These are phyloP conservation scores for Dendrocincla fuliginosa DNA, from an alignment of 2,797 vertebrate genomes.

Conservation along the genomic window DNA sequence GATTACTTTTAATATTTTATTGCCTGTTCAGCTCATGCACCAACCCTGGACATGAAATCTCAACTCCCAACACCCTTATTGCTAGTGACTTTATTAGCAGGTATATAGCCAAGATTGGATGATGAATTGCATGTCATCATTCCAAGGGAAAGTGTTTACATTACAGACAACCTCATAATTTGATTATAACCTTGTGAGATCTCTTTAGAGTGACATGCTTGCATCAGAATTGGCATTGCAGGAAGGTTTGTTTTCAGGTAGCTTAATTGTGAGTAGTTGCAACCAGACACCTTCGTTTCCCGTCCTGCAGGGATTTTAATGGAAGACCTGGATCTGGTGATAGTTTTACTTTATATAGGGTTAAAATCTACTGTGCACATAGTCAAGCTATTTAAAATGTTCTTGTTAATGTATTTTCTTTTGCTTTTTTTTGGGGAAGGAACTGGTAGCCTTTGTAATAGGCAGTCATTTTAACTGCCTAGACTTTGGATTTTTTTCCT, in stretches of 20 bases:
- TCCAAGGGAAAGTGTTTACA: neutral
- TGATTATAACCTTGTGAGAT: neutral
- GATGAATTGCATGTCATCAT: neutral
- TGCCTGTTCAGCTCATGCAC: neutral
- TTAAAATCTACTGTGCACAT: neutral
- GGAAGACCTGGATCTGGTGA: neutral
- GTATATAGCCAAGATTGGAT: neutral
- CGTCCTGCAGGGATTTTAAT: neutral
- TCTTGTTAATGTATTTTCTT: neutral
- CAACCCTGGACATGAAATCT: neutral
- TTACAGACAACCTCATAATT: neutral
- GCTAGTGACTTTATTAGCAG: neutral
- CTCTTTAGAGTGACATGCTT: neutral
- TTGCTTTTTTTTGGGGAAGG: neutral
- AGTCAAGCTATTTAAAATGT: neutral
- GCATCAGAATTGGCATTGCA: neutral
- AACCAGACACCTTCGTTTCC: neutral
- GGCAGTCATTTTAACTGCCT: neutral
- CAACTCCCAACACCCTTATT: neutral
- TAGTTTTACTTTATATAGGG: neutral
- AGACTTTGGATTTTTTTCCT: neutral
- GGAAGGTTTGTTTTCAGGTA: neutral
- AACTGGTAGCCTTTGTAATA: neutral
- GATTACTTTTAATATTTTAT: neutral
- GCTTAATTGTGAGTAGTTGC: neutral